phyloP scores from a whole-genome alignment of 2,113 vertebrate species.

The Mugil cephalus region DNA sequence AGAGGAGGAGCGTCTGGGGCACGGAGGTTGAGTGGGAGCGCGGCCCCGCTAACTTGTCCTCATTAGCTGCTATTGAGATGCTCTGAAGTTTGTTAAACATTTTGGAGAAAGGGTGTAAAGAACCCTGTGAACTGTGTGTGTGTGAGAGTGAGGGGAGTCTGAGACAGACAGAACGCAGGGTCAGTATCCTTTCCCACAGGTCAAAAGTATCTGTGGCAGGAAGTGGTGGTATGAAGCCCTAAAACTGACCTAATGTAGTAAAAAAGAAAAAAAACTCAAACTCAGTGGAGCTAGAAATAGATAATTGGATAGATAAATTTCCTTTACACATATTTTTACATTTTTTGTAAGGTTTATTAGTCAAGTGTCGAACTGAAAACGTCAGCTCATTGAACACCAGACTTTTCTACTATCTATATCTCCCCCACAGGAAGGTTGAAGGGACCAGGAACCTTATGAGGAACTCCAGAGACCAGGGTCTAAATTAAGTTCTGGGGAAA shows the following conservation, averaged over 20 bases:
- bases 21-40: constrained; percentile 22
- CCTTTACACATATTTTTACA: no score
- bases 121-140: constrained; percentile 27
- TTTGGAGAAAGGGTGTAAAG: constrained; percentile 17
- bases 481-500: no score
- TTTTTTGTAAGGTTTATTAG: no score
- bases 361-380: no score
- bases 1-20: constrained; percentile 40
- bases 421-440: no score
- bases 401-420: no score
- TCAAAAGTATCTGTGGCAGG: constrained; percentile 23
- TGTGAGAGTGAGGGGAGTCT: neutral
- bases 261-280: no score
- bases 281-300: neutral
- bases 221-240: neutral
- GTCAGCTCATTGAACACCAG: no score
- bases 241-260: neutral
- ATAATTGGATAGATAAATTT: no score
- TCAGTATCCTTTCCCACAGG: constrained; percentile 6
- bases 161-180: neutral
- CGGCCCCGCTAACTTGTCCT: constrained; percentile 23
- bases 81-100: constrained; percentile 40
- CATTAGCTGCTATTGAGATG: constrained; percentile 50
- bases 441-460: no score
- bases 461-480: no score